phyloP scores from a whole-genome alignment of 1,140 invertebrate species.

The Anoplophora glabripennis region DNA sequence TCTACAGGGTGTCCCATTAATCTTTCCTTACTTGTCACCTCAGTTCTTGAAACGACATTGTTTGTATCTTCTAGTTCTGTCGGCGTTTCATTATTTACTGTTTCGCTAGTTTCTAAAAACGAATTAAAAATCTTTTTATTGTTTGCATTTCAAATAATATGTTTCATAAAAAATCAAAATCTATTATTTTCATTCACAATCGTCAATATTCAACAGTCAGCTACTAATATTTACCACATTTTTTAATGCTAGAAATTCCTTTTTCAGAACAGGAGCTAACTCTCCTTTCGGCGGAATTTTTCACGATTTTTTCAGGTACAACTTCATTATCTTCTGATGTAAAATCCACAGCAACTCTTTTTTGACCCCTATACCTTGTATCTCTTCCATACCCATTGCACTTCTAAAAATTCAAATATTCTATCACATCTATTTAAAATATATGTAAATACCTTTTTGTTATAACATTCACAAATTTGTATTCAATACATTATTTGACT shows the following conservation, averaged over 20 bases:
- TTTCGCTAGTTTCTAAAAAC: too few species aligned
- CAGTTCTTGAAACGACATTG: too few species aligned
- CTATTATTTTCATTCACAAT: too few species aligned
- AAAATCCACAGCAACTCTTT: constrained; percentile 37
- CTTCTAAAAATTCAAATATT: constrained; percentile 9
- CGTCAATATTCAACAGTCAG: too few species aligned
- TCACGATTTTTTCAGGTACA: not conserved
- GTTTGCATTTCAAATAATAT: too few species aligned
- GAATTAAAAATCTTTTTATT: too few species aligned
- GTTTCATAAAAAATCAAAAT: too few species aligned
- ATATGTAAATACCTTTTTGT: too few species aligned
- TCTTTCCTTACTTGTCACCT: not conserved
- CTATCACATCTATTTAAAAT: not conserved
- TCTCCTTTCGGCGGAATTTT: constrained; percentile 5
- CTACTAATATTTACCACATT: constrained; percentile 15
- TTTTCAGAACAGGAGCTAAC: constrained; percentile 17
- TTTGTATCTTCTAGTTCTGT: too few species aligned
- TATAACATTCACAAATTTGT: too few species aligned
- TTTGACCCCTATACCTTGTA: constrained; percentile 34
- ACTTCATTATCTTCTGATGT: not conserved
- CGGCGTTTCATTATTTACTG: too few species aligned
- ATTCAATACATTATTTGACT: too few species aligned
- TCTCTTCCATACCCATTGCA: constrained; percentile 22
- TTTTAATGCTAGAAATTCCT: constrained; percentile 4
- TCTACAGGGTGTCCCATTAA: constrained; percentile 5